Base-by-base conservation (phyloP, 1,140 invertebrate species). In the Heliothis virescens region DNA sequence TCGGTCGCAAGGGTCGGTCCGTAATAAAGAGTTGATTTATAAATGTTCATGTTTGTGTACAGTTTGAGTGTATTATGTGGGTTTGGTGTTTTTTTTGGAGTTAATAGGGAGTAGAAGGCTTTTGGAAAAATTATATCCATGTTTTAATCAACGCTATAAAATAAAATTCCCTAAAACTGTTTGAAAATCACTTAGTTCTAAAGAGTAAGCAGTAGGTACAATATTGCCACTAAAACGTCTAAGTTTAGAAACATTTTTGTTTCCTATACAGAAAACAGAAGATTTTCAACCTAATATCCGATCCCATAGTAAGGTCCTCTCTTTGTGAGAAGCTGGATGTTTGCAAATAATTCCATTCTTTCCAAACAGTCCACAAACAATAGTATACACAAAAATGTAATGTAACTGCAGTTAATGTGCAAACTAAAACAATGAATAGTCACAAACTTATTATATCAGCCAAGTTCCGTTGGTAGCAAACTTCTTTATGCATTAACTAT, bases 341-440 rank as follows among this genome's bases (percentile, higher is more conserved):
- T 41, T 41, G 3, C 5, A 41, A 41, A 41, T 5, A 41, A 9
- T 41, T 41, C 1, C 1, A 41, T 41, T 41, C 3, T 41, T 41
- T 41, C 34, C 34, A 9, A 41, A 41, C 34, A 41, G 34, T 9
- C 34, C 7, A 41, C 34, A 41, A 41, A 41, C 34, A 41, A 41
- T 41, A 41, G 5, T 9, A 7, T 41, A 5, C 34, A 48, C 16
- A 60, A 50, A 75, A 62, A 62, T 60, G 41, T 12, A 21, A 26
- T 52, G 34, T 75, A 75, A 50, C 53, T 18, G 12, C 41, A 73
- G 29, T 73, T 73, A 71, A 75, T 50, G 18, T 75, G 18, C 60
- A 75, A 75, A 75, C 72, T 75, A 75, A 75, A 29, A 62, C 72
- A 75, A 75, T 75, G 59, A 62, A 62, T 75, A 48, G 57, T 62